phyloP scores from a whole-genome alignment of 2,888 invertebrate genomes.

The Epistrophella euchroma region DNA sequence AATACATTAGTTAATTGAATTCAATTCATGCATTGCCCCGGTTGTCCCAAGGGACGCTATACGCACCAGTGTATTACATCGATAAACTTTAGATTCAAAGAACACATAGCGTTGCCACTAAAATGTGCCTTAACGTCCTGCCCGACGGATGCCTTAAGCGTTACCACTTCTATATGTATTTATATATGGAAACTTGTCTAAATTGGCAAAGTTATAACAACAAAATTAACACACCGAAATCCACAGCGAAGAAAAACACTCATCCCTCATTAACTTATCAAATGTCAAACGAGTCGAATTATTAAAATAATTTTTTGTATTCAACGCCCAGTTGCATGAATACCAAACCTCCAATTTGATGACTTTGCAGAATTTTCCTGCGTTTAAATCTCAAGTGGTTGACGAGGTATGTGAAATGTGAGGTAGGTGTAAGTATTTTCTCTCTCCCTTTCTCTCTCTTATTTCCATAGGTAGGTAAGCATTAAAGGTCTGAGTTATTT shows the following conservation, averaged over 20 bases:
- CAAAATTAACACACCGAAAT: background rate
- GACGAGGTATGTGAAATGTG: background rate
- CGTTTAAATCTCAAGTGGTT: constrained; percentile 51
- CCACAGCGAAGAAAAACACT: background rate
- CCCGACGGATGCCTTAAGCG: no score
- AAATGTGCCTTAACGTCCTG: no score
- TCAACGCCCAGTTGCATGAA: constrained; percentile 48
- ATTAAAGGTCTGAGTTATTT: background rate
- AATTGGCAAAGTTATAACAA: background rate
- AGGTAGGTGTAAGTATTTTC: background rate
- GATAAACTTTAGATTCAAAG: no score
- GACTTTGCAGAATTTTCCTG: constrained; percentile 33
- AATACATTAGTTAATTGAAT: no score
- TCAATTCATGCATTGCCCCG: no score
- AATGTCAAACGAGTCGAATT: constrained; percentile 68
- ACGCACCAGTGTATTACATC: no score
- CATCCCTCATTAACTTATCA: constrained; percentile 68
- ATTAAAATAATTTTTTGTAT: constrained; percentile 48
- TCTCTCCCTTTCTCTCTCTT: background rate
- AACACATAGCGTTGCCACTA: no score
- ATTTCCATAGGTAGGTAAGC: background rate
- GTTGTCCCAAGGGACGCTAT: no score
- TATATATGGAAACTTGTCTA: no score
- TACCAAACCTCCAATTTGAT: constrained; percentile 71
- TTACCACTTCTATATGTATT: no score